Conservation (phyloP, 2,113 vertebrate genomes). For the Isichthys henryi region DNA sequence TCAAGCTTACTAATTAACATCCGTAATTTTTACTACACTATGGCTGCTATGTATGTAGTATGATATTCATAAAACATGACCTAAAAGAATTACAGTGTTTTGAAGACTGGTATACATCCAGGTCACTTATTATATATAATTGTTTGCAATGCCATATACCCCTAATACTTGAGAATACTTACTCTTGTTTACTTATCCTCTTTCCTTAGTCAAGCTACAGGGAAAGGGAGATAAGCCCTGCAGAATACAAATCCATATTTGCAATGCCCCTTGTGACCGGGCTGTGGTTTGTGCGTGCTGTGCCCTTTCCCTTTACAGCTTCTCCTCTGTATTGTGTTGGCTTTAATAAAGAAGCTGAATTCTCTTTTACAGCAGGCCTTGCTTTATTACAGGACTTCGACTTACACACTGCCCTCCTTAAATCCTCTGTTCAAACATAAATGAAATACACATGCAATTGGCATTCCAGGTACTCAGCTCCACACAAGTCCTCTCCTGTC, state of each 20-base stretch:
- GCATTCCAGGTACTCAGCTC: too few species aligned
- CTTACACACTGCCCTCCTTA: too few species aligned
- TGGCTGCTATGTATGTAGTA: neutral
- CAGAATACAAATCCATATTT: neutral
- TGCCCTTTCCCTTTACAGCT: too few species aligned
- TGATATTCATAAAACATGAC: neutral
- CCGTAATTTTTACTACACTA: constrained; percentile 34
- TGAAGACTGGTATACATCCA: neutral
- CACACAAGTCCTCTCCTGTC: too few species aligned
- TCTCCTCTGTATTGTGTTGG: too few species aligned
- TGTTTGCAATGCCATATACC: neutral
- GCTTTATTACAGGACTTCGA: too few species aligned
- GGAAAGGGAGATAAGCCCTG: neutral
- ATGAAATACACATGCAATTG: too few species aligned
- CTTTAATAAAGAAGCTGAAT: too few species aligned
- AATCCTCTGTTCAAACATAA: too few species aligned
- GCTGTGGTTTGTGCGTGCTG: too few species aligned
- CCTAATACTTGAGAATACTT: neutral
- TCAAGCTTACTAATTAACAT: constrained; percentile 88
- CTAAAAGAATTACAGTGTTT: neutral
- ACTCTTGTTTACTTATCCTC: neutral
- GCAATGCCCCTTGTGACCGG: neutral
- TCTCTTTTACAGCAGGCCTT: too few species aligned
- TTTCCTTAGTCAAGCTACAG: neutral
- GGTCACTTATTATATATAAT: neutral